These are phyloP conservation scores for Caprella mutica DNA, from an alignment of 2,888 invertebrate genomes.

Conservation along the genomic window DNA sequence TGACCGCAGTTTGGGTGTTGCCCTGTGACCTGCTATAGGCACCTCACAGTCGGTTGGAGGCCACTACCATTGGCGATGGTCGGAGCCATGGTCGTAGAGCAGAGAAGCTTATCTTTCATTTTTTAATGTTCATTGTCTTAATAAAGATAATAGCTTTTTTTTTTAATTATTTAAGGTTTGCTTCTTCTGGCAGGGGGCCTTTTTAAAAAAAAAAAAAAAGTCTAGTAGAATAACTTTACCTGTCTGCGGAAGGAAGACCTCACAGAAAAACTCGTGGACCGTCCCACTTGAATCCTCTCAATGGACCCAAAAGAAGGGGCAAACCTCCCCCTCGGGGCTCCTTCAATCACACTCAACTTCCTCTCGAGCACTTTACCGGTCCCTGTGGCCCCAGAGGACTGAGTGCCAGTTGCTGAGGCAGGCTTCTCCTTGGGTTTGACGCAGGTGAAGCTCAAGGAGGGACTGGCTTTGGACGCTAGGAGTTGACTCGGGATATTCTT, in stretches of 20 bases:
- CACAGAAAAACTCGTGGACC: constrained; percentile 19
- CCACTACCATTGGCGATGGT: too few relatives aligned
- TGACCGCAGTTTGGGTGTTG: too few relatives aligned
- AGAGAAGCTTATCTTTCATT: too few relatives aligned
- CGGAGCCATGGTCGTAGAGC: too few relatives aligned
- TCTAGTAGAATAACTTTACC: too few relatives aligned
- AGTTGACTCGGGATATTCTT: neutral
- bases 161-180: too few relatives aligned
- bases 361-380: neutral
- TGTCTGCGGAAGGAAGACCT: constrained; percentile 13
- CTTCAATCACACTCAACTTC: constrained; percentile 9
- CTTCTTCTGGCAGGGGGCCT: too few relatives aligned
- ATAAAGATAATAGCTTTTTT: too few relatives aligned
- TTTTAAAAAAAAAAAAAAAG: too few relatives aligned
- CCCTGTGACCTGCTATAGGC: too few relatives aligned
- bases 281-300: constrained; percentile 6
- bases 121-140: too few relatives aligned
- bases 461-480: neutral
- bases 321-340: constrained; percentile 18
- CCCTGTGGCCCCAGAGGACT: neutral
- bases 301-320: constrained; percentile 20
- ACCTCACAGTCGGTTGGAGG: too few relatives aligned
- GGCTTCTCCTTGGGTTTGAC: neutral
- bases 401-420: constrained; percentile 2
- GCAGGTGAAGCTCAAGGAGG: neutral